Base-by-base conservation (phyloP, 2,113 vertebrate genomes). In the Albula glossodonta region DNA sequence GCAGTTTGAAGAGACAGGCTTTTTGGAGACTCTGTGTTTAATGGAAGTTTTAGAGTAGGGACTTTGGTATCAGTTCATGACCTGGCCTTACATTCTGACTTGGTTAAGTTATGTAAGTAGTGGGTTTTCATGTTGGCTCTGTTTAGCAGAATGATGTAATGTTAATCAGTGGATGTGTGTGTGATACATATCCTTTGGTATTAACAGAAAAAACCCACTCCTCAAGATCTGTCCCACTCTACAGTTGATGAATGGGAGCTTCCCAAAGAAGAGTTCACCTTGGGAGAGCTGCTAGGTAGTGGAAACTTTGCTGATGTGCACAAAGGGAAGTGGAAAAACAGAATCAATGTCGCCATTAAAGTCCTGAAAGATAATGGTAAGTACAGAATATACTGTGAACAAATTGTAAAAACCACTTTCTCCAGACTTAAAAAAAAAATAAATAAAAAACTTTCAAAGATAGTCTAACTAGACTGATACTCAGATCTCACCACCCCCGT, bases 221-320 rank as follows among this genome's bases (percentile, higher is more conserved):
- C 86, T 0, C 74, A 86, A 0, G 92, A 94, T 51, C 52, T 93
- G 60, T 91, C 86, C 52, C 90, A 91, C 11, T 89, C 88, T 19
- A 90, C 92, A 0, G 91, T 91, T 84, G 96, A 95, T 0, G 90
- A 95, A 63, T 97, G 96, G 97, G 96, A 97, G 87, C 93, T 95
- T 3, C 96, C 96, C 0, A 93, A 91, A 81, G 93, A 96, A 0
- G 95, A 97, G 85, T 97, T 97, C 88, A 92, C 78, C 0, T 89
- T 97, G 60, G 89, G 87, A 81, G 86, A 92, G 85, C 91, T 93
- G 89, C 92, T 97, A 80, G 97, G 96, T 15, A 91, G 90, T 0
- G 96, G 97, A 6, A 94, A 90, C 89, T 97, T 97, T 1, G 93
- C 96, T 2, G 91, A 96, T 0, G 97, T 97, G 83, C 93, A 95